Evolutionary conservation across 2,888 invertebrate genomes (phyloP), one percentile per base, ranked within the genome.

Genomic region (Mythimna pallens): DNA sequence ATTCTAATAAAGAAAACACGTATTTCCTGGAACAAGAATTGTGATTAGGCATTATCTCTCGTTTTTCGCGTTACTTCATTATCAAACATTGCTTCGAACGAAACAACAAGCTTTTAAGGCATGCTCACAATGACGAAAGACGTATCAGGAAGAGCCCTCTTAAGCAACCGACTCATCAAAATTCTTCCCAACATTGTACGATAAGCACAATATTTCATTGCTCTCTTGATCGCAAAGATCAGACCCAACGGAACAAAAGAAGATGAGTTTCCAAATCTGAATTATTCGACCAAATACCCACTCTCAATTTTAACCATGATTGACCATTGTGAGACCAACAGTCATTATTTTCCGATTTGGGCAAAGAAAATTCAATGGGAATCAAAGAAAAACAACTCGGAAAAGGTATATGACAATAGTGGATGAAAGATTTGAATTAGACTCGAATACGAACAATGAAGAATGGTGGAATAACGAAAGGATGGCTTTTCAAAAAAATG

Each of bases 401-500:
- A 76, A 74, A 67, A 83, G 82, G 57, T 62, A 68, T 67, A 84
- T 70, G 74, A 82, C 75, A 80, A 82, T 76, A 76, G 76, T 82
- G 34, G 64, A 68, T 64, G 69, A 30, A 73, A 76, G 47, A 82
- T 86, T 85, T 82, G 78, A 80, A 86, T 85, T 73, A 80, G 75
- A 57, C 62, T 75, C 40, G 65, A 66, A 77, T 70, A 58, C 69
- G 58, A 75, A 86, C 73, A 80, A 84, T 70, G 34, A 63, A 43
- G 34, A 55, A 52, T 61, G 59, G 50, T 34, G 63, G 62, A 47
- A 47, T n/a, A 55, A 58, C 20, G 25, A 61, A 65, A 65, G 50
- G 59, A 63, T 47, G 50, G 34, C 52, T 57, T 65, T 57, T 78
- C 63, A 36, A 58, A 68, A 79, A 81, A 81, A 64, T 80, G 78